Conservation (phyloP, 2,113 vertebrate species). For the Australoheros scitulus region DNA sequence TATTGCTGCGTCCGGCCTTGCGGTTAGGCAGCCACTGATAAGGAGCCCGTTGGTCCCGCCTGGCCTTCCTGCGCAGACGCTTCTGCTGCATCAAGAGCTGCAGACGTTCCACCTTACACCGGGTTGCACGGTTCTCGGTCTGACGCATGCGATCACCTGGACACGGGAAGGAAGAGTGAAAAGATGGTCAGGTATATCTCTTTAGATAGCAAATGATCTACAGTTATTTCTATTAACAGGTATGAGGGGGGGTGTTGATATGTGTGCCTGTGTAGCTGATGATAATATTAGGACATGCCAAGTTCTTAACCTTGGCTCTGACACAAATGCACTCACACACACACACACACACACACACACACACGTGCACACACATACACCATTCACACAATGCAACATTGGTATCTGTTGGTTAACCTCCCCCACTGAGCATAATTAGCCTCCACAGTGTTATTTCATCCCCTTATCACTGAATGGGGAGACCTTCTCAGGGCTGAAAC, state of each 20-base stretch:
- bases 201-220: not conserved
- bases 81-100: conserved; percentile 98
- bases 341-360: not conserved
- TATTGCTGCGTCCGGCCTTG: conserved; percentile 91
- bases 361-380: conserved; percentile 2
- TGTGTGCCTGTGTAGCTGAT: conserved; percentile 23
- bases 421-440: conserved; percentile 54
- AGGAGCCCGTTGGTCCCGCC: conserved; percentile 88
- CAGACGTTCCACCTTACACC: conserved; percentile 95
- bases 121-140: conserved; percentile 95
- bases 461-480: conserved; percentile 40
- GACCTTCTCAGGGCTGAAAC: conserved; percentile 23
- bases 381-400: conserved; percentile 5
- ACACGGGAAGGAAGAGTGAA: not conserved
- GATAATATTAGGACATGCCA: conserved; percentile 16
- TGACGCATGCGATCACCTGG: conserved; percentile 93
- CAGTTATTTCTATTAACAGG: not conserved
- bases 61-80: conserved; percentile 91
- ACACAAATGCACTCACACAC: conserved; percentile 9
- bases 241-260: conserved; percentile 8
- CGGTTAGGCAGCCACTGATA: conserved; percentile 95
- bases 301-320: conserved; percentile 7
- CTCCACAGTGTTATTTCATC: conserved; percentile 42
- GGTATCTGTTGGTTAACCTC: conserved; percentile 47
- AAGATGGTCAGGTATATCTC: not conserved